Evolutionary conservation across 2,888 invertebrate species (phyloP).

Genomic region (Heliconius hortense): DNA sequence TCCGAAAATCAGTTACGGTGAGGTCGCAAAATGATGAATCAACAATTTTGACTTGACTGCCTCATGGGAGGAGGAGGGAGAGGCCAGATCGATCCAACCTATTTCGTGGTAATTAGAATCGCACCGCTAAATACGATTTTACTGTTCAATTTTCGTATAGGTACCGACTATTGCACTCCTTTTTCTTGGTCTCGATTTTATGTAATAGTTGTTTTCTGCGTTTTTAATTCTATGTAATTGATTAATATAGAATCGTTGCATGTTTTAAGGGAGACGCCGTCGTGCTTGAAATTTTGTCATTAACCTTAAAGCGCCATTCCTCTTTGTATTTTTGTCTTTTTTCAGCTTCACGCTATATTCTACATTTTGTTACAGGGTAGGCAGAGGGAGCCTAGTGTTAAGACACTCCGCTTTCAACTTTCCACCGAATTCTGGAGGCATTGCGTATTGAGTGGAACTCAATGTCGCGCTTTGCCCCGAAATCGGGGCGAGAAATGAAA

Average conservation of each 20-base stretch:
- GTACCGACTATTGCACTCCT: slow-evolving; percentile 5
- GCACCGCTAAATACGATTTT: slow-evolving; percentile 49
- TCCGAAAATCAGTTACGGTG: slow-evolving; percentile 49
- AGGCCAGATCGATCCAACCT: slow-evolving; percentile 78
- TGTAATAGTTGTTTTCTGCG: slow-evolving; percentile 18
- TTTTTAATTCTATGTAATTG: background rate
- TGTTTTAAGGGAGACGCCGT: background rate
- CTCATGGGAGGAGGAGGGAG: slow-evolving; percentile 50
- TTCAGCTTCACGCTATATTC: too few relatives aligned
- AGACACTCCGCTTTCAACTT: too few relatives aligned
- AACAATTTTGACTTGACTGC: slow-evolving; percentile 56
- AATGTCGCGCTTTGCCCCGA: too few relatives aligned
- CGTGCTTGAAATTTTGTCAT: background rate
- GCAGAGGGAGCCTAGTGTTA: too few relatives aligned
- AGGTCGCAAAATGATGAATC: slow-evolving; percentile 51
- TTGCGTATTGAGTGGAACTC: too few relatives aligned
- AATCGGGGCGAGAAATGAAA: too few relatives aligned
- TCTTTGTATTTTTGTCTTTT: background rate
- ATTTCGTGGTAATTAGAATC: slow-evolving; percentile 79
- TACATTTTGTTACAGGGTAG: too few relatives aligned
- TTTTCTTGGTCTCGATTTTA: slow-evolving; percentile 7
- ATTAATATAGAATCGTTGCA: background rate
- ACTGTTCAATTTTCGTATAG: slow-evolving; percentile 27
- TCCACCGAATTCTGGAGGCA: too few relatives aligned
- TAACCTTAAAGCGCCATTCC: background rate